A percentile compares a stretch with the other conserved stretches of the same genome.
Evolutionary conservation across 2,113 vertebrate genomes (phyloP).

Genomic region (Gnathonemus longibarbis): DNA sequence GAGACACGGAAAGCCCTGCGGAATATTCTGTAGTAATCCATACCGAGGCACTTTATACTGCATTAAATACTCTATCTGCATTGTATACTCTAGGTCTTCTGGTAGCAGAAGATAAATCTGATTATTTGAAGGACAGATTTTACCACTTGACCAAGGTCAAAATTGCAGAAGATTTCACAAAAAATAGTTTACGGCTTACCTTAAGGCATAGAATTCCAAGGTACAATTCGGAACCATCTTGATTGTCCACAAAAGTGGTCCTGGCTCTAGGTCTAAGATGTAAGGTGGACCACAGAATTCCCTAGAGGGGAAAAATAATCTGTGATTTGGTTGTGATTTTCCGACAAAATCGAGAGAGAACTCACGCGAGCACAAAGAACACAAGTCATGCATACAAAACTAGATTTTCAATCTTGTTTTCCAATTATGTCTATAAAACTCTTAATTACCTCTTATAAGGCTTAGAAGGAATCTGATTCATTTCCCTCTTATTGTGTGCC

Average conservation of each 20-base stretch:
- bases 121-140: neutral
- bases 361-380: neutral
- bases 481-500: neutral
- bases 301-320: neutral
- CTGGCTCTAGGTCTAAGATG: neutral
- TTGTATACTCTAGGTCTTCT: neutral
- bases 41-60: neutral
- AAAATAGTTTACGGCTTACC: neutral
- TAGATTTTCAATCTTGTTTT: neutral
- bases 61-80: neutral
- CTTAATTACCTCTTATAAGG: neutral
- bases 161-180: neutral
- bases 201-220: neutral
- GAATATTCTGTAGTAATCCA: neutral
- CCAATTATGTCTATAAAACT: neutral
- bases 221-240: neutral
- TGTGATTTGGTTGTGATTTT: neutral
- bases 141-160: neutral
- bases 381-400: neutral
- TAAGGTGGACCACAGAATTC: neutral
- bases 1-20: neutral
- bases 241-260: neutral
- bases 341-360: neutral
- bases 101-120: neutral
- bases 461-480: neutral